Conservation (phyloP, 2,888 invertebrate genomes). For the Drosophila suboccidentalis region DNA sequence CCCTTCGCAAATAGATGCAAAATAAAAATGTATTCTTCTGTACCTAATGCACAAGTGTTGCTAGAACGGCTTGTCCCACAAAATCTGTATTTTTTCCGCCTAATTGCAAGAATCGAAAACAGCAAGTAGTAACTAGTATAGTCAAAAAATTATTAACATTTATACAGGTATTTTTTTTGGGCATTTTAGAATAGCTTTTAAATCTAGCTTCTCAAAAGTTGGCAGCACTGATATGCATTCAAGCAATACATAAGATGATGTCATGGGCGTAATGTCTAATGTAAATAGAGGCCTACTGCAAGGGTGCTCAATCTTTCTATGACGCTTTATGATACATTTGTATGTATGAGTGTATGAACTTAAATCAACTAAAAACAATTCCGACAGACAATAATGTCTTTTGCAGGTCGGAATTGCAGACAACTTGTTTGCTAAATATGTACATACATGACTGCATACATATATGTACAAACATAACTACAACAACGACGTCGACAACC, state of each 20-base stretch:
- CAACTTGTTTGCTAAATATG: constrained; percentile 29
- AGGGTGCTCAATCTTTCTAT: constrained; percentile 27
- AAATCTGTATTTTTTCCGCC: too few relatives aligned
- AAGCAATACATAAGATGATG: constrained; percentile 16
- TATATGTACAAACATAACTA: constrained; percentile 15
- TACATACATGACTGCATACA: constrained; percentile 14
- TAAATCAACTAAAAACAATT: constrained; percentile 19
- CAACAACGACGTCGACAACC: constrained; percentile 15
- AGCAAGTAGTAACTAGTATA: too few relatives aligned
- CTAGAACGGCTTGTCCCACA: too few relatives aligned
- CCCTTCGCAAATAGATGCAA: too few relatives aligned
- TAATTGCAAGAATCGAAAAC: too few relatives aligned
- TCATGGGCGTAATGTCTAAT: constrained; percentile 8
- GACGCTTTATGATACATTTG: constrained; percentile 11
- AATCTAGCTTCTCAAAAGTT: neutral
- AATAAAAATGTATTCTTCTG: neutral
- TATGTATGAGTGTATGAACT: neutral
- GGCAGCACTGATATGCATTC: constrained; percentile 6
- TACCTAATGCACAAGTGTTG: neutral
- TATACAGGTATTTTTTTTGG: too few relatives aligned
- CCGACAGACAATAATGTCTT: constrained; percentile 32
- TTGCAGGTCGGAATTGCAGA: constrained; percentile 32
- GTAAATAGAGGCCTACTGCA: constrained; percentile 11
- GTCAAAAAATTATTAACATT: too few relatives aligned
- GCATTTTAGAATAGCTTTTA: too few relatives aligned